A percentile compares a stretch with the other conserved stretches of the same genome.
phyloP scores from a whole-genome alignment of 2,888 invertebrate genomes.

The Bombyx huttoni region DNA sequence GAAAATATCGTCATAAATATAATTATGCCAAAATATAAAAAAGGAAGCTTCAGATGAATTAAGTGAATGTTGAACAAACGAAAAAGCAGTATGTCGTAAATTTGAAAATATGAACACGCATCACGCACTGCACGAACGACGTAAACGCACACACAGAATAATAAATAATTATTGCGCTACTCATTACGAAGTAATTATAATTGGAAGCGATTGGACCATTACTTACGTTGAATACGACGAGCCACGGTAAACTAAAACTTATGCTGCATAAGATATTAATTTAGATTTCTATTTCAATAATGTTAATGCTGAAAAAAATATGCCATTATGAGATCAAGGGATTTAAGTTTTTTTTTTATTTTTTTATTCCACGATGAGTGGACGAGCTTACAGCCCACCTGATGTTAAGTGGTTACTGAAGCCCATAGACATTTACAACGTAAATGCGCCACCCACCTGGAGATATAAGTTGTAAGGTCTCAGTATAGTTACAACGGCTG shows the following conservation, averaged over 20 bases:
- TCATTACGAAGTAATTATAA: slow-evolving; percentile 54
- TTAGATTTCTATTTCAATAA: too few relatives aligned
- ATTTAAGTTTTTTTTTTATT: too few relatives aligned
- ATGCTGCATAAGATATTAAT: neutral
- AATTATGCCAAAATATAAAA: neutral
- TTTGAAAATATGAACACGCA: slow-evolving; percentile 35
- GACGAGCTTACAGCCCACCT: too few relatives aligned
- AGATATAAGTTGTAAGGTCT: too few relatives aligned
- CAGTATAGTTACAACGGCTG: too few relatives aligned
- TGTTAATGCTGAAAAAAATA: too few relatives aligned
- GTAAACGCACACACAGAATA: slow-evolving; percentile 24
- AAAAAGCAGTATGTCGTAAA: slow-evolving; percentile 14
- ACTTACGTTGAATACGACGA: slow-evolving; percentile 24
- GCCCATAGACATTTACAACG: too few relatives aligned
- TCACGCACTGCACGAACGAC: slow-evolving; percentile 32
- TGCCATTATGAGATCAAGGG: too few relatives aligned
- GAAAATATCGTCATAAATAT: too few relatives aligned
- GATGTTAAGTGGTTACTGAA: too few relatives aligned
- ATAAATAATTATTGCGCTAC: slow-evolving; percentile 45
- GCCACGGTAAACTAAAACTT: neutral
- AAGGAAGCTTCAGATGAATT: neutral
- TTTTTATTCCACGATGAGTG: too few relatives aligned
- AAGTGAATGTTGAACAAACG: slow-evolving; percentile 8
- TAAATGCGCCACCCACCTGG: too few relatives aligned
- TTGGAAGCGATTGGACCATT: slow-evolving; percentile 39